Conservation (phyloP, 2,888 invertebrate genomes). For the Asteroscopus sphinx region DNA sequence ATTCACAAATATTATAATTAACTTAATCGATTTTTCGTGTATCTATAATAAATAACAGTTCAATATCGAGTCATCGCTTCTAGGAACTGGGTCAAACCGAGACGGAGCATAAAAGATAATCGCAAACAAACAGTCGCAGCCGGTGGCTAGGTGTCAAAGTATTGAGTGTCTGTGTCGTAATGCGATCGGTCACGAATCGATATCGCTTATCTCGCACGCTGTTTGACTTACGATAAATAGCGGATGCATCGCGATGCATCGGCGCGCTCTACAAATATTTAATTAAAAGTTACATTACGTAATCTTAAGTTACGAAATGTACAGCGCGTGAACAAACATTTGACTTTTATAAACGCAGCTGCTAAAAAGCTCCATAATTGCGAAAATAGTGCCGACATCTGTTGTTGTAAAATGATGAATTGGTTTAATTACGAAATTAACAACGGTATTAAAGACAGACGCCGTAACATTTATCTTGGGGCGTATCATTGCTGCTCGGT, state of each 20-base stretch:
- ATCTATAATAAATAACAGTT: slow-evolving; percentile 32
- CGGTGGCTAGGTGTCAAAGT: slow-evolving; percentile 80
- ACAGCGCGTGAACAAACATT: slow-evolving; percentile 33
- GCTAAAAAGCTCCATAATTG: slow-evolving; percentile 40
- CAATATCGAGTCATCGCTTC: slow-evolving; percentile 50
- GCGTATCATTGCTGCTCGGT: slow-evolving; percentile 19
- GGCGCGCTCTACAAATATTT: slow-evolving; percentile 81
- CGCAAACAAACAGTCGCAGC: slow-evolving; percentile 69
- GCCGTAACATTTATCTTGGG: slow-evolving; percentile 41
- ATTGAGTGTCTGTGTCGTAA: slow-evolving; percentile 80
- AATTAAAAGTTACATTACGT: slow-evolving; percentile 66
- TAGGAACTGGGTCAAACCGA: slow-evolving; percentile 73
- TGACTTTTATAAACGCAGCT: slow-evolving; percentile 31
- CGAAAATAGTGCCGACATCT: slow-evolving; percentile 43
- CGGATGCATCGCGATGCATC: slow-evolving; percentile 77
- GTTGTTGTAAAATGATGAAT: slow-evolving; percentile 42
- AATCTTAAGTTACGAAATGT: slow-evolving; percentile 43
- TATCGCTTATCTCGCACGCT: slow-evolving; percentile 78
- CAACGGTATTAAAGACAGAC: slow-evolving; percentile 36
- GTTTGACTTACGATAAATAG: slow-evolving; percentile 81
- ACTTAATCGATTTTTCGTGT: slow-evolving; percentile 33
- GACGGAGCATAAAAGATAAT: slow-evolving; percentile 70
- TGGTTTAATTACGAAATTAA: slow-evolving; percentile 47
- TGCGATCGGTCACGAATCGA: slow-evolving; percentile 82
- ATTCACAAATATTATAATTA: slow-evolving; percentile 1